Evolutionary conservation across 2,888 invertebrate genomes (phyloP), one percentile per base, ranked within the genome.

Genomic region (Noctuana brunneofusca): DNA sequence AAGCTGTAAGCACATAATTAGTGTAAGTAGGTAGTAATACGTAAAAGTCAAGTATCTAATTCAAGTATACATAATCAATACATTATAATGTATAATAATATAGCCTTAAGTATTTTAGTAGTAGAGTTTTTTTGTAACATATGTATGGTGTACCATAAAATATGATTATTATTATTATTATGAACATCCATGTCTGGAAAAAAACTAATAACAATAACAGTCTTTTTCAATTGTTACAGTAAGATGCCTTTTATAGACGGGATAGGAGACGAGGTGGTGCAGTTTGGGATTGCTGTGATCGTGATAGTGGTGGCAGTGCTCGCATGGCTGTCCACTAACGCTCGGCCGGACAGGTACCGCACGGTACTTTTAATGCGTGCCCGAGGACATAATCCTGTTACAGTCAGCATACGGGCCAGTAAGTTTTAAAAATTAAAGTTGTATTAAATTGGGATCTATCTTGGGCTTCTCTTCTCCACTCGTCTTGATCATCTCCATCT

Each of bases 251-350:
- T 96, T 75, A 95, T 96, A 72, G 96, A 96, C 80, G 96, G 96
- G 52, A 92, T 97, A 64, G 96, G 96, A 22, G 96, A 96, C 86
- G 97, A 97, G 91, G 96, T 97, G 66, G 93, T 95, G 54, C 93
- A 96, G 76, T 95, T 96, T 76, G 91, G 94, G 56, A 87, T 93
- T 22, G 84, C 95, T 64, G 79, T 95, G 50, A 65, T 89, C 11
- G 76, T 89, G 16, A 73, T 95, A 16, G 80, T 92, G 70, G 93
- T 94, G 64, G 92, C 93, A 67, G 84, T 95, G 57, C 94, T 96
- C 58, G 97, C 97, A 92, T 94, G 95, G 89, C 96, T 96, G 67
- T 97, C 97, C 0, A 95, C 94, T 66, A 96, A 95, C 64, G 90
- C 93, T 0, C 93, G 95, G 48, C 93, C 93, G 2, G 94, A 94